phyloP scores from a whole-genome alignment of 2,888 invertebrate species.

The Caenorhabditis sp. region DNA sequence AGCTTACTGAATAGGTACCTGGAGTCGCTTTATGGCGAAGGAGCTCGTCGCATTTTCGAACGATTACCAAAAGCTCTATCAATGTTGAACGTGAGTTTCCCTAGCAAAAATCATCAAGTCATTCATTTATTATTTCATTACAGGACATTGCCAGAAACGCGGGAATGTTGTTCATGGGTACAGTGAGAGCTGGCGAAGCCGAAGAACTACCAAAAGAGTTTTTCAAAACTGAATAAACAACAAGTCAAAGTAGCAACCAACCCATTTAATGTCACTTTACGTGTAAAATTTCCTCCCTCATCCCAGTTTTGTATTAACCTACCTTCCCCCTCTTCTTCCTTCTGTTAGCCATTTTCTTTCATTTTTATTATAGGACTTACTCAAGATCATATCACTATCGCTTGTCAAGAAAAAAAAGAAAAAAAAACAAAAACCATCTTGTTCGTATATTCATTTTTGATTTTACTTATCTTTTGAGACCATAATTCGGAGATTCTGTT shows the following conservation, averaged over 20 bases:
- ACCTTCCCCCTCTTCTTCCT: neutral
- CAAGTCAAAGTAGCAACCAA: constrained; percentile 3
- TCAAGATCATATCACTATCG: constrained; percentile 42
- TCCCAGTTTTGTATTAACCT: constrained; percentile 11
- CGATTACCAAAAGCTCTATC: constrained; percentile 54
- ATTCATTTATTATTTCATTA: neutral
- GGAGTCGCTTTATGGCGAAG: constrained; percentile 63
- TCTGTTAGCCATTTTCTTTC: constrained; percentile 4
- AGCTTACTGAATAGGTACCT: constrained; percentile 53
- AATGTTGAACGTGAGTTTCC: constrained; percentile 43
- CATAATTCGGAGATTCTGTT: constrained; percentile 9
- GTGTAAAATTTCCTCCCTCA: constrained; percentile 6
- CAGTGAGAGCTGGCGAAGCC: constrained; percentile 52
- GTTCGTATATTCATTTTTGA: constrained; percentile 4
- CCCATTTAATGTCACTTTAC: constrained; percentile 7
- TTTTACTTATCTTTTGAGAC: constrained; percentile 13
- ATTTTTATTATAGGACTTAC: constrained; percentile 13
- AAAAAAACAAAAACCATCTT: neutral
- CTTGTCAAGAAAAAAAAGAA: constrained; percentile 3
- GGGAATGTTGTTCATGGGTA: constrained; percentile 62
- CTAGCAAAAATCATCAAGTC: neutral
- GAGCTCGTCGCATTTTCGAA: constrained; percentile 50
- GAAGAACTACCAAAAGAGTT: constrained; percentile 63
- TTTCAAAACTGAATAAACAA: constrained; percentile 54
- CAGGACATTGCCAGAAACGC: constrained; percentile 53